Percentiles rank a stretch among this genome's conserved stretches.
phyloP scores from a whole-genome alignment of 2,113 vertebrate species.

The Hystrix cristata region DNA sequence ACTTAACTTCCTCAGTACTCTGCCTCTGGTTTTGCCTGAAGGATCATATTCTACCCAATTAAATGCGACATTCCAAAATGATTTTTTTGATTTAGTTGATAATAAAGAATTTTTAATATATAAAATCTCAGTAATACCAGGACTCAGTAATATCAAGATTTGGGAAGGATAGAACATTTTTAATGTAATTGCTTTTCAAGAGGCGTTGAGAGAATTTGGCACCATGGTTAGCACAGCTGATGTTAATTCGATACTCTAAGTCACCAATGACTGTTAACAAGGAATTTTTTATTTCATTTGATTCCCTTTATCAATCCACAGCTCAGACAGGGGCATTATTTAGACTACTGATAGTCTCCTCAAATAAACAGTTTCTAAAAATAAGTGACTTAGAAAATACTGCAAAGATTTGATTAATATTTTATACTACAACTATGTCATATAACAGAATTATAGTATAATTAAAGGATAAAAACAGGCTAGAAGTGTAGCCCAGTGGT shows the following conservation, averaged over 20 bases:
- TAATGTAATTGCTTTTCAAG: constrained; percentile 59
- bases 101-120: constrained; percentile 64
- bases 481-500: neutral
- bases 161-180: constrained; percentile 24
- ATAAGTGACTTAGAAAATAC: constrained; percentile 20
- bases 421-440: neutral
- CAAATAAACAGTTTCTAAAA: constrained; percentile 51
- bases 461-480: neutral
- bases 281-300: neutral
- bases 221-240: constrained; percentile 33
- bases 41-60: constrained; percentile 49
- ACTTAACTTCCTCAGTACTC: neutral
- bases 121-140: constrained; percentile 55
- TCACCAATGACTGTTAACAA: neutral
- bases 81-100: constrained; percentile 69
- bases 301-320: constrained; percentile 20
- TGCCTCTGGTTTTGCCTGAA: constrained; percentile 20
- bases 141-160: constrained; percentile 39
- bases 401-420: neutral
- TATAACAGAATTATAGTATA: neutral
- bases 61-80: constrained; percentile 21
- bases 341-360: constrained; percentile 32
- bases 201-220: constrained; percentile 46
- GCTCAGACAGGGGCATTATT: neutral
- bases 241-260: constrained; percentile 48